A percentile compares a stretch with the other conserved stretches of the same genome.
phyloP scores from a whole-genome alignment of 2,113 vertebrate species.

The Mungos mungo region DNA sequence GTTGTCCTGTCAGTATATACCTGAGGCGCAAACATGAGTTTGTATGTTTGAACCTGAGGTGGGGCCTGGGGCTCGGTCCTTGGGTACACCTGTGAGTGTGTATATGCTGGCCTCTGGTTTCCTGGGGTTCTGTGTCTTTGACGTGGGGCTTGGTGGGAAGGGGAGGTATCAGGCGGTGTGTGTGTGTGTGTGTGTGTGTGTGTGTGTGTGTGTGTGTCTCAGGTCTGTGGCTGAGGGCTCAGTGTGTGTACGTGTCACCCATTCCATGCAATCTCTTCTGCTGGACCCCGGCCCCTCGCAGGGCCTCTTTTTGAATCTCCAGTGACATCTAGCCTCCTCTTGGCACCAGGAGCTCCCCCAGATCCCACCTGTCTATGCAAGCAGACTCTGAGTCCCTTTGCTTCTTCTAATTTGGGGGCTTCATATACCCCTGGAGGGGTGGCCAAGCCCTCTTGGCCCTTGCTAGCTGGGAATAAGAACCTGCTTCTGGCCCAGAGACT shows the following conservation, averaged over 20 bases:
- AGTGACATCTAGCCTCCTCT: accelerated
- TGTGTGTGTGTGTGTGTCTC: neutral
- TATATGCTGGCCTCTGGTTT: neutral
- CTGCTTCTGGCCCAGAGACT: neutral
- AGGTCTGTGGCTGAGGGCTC: neutral
- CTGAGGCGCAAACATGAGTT: too few species aligned
- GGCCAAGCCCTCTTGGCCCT: neutral
- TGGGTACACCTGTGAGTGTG: neutral
- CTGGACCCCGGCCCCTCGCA: neutral
- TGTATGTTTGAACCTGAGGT: neutral
- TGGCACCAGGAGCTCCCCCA: neutral
- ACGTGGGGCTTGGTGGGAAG: neutral
- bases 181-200: neutral
- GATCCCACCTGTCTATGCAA: neutral
- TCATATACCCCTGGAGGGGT: neutral
- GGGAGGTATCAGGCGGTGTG: neutral
- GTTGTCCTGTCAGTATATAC: neutral
- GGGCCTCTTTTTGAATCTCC: neutral
- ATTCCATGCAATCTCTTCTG: neutral
- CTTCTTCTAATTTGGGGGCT: neutral
- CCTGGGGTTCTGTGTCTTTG: neutral
- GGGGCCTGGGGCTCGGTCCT: neutral
- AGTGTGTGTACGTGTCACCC: accelerated
- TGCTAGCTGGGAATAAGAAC: neutral
- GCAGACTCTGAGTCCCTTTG: neutral